Conservation (phyloP, 2,113 vertebrate genomes). For the Alaudala cheleensis region DNA sequence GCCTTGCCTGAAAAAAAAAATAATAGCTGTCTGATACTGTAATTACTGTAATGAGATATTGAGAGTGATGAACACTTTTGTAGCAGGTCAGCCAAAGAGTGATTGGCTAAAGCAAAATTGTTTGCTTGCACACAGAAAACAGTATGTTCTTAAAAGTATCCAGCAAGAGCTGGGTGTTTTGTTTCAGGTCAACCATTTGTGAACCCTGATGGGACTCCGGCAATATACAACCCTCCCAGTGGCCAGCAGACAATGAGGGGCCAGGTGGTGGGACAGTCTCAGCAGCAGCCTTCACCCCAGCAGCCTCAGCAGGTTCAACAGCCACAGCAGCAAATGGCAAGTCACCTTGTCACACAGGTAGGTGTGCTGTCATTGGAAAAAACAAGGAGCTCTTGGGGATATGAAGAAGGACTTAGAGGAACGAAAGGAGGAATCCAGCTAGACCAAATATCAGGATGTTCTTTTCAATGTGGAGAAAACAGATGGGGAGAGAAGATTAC, state of each 20-base stretch:
- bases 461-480: neutral
- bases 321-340: conserved; percentile 76
- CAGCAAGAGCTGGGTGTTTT: neutral
- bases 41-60: neutral
- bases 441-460: neutral
- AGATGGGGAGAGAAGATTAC: neutral
- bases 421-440: neutral
- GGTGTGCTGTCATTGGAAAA: conserved; percentile 57
- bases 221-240: conserved; percentile 90
- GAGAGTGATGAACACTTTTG: neutral
- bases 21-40: neutral
- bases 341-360: conserved; percentile 85
- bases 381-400: neutral
- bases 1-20: neutral
- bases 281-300: conserved; percentile 74
- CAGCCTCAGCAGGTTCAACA: conserved; percentile 79
- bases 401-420: neutral
- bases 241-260: conserved; percentile 83
- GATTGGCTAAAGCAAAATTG: neutral
- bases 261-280: conserved; percentile 75
- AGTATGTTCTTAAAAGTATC: neutral
- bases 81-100: neutral
- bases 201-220: conserved; percentile 92
- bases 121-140: neutral
- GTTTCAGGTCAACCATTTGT: conserved; percentile 91